Evolutionary conservation across 1,140 invertebrate species (phyloP).

Genomic region (Calephelis nemesis): DNA sequence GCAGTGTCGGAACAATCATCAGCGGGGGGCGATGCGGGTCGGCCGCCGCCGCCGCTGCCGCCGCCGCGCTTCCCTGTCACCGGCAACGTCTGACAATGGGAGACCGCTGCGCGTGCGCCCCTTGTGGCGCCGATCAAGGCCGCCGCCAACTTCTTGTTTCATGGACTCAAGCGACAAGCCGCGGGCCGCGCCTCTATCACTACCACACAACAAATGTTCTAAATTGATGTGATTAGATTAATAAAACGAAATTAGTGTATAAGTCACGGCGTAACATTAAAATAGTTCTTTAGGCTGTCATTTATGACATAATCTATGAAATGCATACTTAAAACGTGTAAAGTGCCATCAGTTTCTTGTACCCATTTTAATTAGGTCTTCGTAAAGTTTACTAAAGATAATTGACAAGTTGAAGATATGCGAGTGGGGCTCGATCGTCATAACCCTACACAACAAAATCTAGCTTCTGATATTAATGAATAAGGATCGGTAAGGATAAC

Average conservation of each 20-base stretch:
- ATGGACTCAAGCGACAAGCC: conserved; percentile 71
- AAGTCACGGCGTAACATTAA: conserved; percentile 73
- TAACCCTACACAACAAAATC: conserved; percentile 40
- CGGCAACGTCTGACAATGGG: conserved; percentile 85
- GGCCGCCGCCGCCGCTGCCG: conserved; percentile 83
- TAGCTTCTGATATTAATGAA: conserved; percentile 57
- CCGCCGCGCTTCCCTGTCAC: conserved; percentile 84
- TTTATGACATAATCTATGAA: conserved; percentile 73
- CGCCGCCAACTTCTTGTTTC: conserved; percentile 80
- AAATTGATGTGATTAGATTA: conserved; percentile 77
- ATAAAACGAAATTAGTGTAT: conserved; percentile 63
- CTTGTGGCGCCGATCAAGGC: conserved; percentile 78
- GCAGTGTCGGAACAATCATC: conserved; percentile 78
- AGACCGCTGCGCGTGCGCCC: conserved; percentile 75
- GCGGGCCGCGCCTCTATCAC: conserved; percentile 67
- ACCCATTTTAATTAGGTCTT: conserved; percentile 68
- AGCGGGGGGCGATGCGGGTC: conserved; percentile 57
- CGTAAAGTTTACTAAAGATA: conserved; percentile 46
- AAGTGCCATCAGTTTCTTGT: conserved; percentile 68
- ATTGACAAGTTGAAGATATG: conserved; percentile 34
- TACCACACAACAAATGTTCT: conserved; percentile 78
- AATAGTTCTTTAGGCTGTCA: conserved; percentile 72
- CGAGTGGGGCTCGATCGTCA: conserved; percentile 26
- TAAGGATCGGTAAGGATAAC: conserved; percentile 40
- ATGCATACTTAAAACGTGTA: conserved; percentile 63